Evolutionary conservation across 2,113 vertebrate species (phyloP).

Genomic region (Myiagra hebetior): DNA sequence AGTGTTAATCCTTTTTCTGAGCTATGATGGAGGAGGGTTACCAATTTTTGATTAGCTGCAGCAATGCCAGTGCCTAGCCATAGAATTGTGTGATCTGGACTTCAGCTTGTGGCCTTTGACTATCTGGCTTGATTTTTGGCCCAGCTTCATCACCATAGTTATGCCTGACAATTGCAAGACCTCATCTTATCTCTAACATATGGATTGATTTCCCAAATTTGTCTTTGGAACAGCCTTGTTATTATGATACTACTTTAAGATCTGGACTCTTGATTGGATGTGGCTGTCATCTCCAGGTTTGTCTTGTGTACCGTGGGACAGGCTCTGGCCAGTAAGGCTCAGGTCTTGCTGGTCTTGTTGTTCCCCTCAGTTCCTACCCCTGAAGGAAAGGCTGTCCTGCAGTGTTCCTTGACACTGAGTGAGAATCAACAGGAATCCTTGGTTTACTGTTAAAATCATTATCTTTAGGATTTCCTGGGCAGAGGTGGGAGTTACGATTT

Average conservation of each 20-base stretch:
- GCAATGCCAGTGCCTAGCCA: rapidly evolving
- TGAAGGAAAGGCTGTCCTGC: not conserved
- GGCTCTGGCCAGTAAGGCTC: not conserved
- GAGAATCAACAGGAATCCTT: not conserved
- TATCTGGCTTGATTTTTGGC: not conserved
- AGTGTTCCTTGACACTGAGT: not conserved
- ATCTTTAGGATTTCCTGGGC: not conserved
- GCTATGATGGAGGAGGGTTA: rapidly evolving
- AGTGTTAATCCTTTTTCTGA: rapidly evolving
- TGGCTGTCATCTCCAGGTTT: not conserved
- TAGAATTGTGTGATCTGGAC: not conserved
- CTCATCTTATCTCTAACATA: not conserved
- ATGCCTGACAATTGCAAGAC: not conserved
- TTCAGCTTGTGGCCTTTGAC: not conserved
- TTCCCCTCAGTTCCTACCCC: not conserved
- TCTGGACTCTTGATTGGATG: not conserved
- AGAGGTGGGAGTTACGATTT: not conserved
- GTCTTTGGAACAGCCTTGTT: not conserved
- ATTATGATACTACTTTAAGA: rapidly evolving
- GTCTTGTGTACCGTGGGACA: not conserved
- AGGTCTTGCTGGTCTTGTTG: not conserved
- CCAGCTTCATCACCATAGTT: not conserved
- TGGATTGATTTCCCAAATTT: not conserved
- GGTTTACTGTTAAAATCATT: not conserved
- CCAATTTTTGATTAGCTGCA: not conserved